Evolutionary conservation across 2,888 invertebrate species (phyloP).

Genomic region (Rotaria socialis): DNA sequence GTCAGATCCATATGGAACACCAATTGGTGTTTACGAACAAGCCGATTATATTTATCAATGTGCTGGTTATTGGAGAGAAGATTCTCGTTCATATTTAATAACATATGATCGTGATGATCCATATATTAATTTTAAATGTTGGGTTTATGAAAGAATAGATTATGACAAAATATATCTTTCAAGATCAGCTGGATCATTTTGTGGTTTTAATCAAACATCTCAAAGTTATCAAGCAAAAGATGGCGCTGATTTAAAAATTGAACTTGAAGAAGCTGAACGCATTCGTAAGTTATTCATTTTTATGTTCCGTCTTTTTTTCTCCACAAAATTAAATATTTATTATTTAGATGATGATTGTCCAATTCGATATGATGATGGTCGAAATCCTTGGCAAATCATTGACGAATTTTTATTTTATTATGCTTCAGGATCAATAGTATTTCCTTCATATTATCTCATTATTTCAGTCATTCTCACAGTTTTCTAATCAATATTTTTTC

Average conservation of each 20-base stretch:
- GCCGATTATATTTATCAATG: constrained; percentile 66
- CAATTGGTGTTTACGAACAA: constrained; percentile 65
- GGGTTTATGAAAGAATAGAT: constrained; percentile 87
- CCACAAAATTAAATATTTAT: neutral
- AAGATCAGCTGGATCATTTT: constrained; percentile 83
- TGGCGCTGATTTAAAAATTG: constrained; percentile 78
- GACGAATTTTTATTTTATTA: constrained; percentile 47
- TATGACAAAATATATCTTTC: constrained; percentile 78
- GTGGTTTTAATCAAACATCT: constrained; percentile 82
- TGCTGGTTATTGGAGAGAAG: constrained; percentile 95
- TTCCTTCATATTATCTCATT: neutral
- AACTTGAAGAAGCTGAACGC: constrained; percentile 80
- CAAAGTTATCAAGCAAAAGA: constrained; percentile 80
- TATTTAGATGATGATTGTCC: constrained; percentile 81
- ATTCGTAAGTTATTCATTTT: constrained; percentile 39
- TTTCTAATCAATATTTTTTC: neutral
- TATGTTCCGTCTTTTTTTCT: neutral
- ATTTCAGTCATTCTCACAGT: neutral
- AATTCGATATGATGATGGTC: constrained; percentile 91
- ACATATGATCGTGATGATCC: constrained; percentile 94
- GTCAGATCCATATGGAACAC: constrained; percentile 86
- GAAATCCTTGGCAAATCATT: constrained; percentile 67
- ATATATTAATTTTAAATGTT: constrained; percentile 87
- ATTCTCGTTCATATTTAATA: constrained; percentile 87
- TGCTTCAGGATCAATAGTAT: constrained; percentile 18